A percentile compares a stretch with the other conserved stretches of the same genome.
Evolutionary conservation across 2,113 vertebrate species (phyloP).

Genomic region (Chelonoidis abingdonii): DNA sequence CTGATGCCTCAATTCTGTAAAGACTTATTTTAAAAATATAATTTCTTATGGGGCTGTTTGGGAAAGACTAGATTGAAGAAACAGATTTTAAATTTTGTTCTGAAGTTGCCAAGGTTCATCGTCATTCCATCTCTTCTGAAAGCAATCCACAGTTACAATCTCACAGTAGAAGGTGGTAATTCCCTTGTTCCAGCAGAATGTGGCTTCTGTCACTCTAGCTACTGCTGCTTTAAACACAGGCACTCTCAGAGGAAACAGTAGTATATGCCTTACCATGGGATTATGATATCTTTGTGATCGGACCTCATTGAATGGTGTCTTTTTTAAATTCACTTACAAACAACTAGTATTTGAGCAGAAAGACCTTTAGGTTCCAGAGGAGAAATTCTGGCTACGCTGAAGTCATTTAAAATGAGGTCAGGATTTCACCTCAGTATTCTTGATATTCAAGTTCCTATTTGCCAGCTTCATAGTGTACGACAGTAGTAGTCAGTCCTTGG

Average conservation of each 20-base stretch:
- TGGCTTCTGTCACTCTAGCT: background rate
- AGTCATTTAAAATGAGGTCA: background rate
- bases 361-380: background rate
- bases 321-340: background rate
- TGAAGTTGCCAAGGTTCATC: background rate
- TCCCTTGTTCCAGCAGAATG: background rate
- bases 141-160: background rate
- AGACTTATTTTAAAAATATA: background rate
- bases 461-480: too few species aligned
- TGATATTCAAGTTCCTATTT: background rate
- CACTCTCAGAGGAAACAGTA: background rate
- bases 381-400: background rate
- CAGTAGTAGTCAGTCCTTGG: background rate
- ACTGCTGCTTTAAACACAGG: background rate
- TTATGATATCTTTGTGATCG: background rate
- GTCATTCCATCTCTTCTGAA: background rate
- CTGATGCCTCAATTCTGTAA: background rate
- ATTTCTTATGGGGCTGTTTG: background rate
- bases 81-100: background rate
- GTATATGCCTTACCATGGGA: background rate
- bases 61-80: background rate
- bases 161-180: background rate
- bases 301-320: background rate
- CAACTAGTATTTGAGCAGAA: background rate
- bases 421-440: background rate